Evolutionary conservation across 2,888 invertebrate species (phyloP), one percentile per base, ranked within the genome.

Genomic region (Junonia oenone): DNA sequence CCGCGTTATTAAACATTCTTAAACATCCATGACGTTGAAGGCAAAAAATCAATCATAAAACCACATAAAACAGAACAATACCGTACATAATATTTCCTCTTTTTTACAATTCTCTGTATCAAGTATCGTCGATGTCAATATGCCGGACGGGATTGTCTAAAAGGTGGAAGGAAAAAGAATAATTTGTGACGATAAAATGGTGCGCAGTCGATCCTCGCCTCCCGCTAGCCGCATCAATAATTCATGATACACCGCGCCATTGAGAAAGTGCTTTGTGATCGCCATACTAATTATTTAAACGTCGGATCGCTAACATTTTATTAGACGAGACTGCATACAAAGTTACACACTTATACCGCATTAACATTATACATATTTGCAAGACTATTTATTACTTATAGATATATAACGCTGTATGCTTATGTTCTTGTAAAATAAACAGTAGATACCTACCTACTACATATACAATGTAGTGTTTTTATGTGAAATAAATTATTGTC

Each of bases 231-330:
- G 66, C 80, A 87, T 88, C 75, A 83, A 89, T 90, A 83, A 89
- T 89, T 85, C 89, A 89, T 87, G 76, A 66, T 68, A 75, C 82
- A 80, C 76, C 83, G 83, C 79, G 74, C 84, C 88, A 88, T 89
- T 86, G 88, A 87, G 88, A 88, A 87, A 89, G 88, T 86, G 78
- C 81, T 83, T 75, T 84, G 87, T 84, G 88, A 83, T 81, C 81
- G 81, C 74, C 75, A 88, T 89, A 88, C 86, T 83, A 86, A 89
- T 87, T 81, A 65, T 64, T 75, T 69, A 66, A 70, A 49, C 55
- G 51, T 76, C 78, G 79, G 81, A 81, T 82, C 76, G 73, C 73
- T 78, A 76, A 76, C 72, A 75, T 76, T 79, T 73, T 73, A 76
- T 71, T 69, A 68, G 65, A 62, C 65, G 60, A 58, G 59, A 62